These are phyloP conservation scores for Bilobella aurantiaca DNA, from an alignment of 1,140 invertebrate genomes.

Conservation along the genomic window DNA sequence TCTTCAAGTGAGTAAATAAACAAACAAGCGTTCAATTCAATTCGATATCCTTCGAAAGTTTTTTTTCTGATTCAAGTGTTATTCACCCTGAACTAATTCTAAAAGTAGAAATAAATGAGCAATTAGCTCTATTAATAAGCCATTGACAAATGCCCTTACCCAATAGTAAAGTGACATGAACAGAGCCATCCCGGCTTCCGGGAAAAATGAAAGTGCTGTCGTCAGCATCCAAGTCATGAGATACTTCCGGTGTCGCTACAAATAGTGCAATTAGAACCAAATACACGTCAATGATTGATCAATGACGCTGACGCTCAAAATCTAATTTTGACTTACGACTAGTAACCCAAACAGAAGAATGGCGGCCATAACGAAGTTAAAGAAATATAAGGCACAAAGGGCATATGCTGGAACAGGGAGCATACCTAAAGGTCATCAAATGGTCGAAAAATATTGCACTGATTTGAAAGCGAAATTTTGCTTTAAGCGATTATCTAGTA, in stretches of 20 bases:
- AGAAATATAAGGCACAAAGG: slow-evolving; percentile 51
- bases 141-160: slow-evolving; percentile 55
- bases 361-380: slow-evolving; percentile 49
- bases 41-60: no score
- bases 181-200: slow-evolving; percentile 55
- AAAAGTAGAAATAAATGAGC: slow-evolving; percentile 40
- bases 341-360: slow-evolving; percentile 51
- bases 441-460: no score
- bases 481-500: no score
- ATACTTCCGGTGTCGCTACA: slow-evolving; percentile 51
- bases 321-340: slow-evolving; percentile 43
- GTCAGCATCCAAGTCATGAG: slow-evolving; percentile 54
- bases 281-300: no score
- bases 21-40: no score
- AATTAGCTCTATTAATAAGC: slow-evolving; percentile 51
- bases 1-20: no score
- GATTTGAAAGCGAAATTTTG: no score
- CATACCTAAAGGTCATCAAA: slow-evolving; percentile 31
- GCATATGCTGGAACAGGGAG: slow-evolving; percentile 49
- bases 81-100: no score
- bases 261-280: slow-evolving; percentile 35
- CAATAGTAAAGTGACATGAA: slow-evolving; percentile 59
- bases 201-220: slow-evolving; percentile 53
- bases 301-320: neutral
- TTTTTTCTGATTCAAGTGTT: no score